Evolutionary conservation across 1,140 invertebrate genomes (phyloP), one percentile per base, ranked within the genome.

Genomic region (Myzus persicae): DNA sequence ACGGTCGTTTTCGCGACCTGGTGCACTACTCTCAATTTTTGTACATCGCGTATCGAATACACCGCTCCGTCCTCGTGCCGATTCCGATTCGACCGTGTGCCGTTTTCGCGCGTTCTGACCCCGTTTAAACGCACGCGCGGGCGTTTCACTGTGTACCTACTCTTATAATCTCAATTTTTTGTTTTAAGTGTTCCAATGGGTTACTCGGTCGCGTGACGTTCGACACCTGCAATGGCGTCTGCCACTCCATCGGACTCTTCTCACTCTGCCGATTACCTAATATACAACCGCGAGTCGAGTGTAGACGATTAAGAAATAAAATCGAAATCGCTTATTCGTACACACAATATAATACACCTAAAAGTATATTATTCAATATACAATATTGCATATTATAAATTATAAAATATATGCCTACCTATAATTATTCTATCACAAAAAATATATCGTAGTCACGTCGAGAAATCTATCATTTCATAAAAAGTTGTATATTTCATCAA

Each of bases 121-220:
- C 85, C n/a, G 84, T 31, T 87, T 18, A 26, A 18, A 44, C 11
- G 26, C 59, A 26, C 40, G 38, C 82, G 36, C 81, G 81, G 81
- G 24, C 38, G 36, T 84, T 84, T 9, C 22, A 42, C 40, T 84
- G 82, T 26, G 84, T 31, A 26, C 42, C 26, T 87, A 87, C 40
- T 87, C 84, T 42, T 18, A 76, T 76, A 87, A 87, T 87, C 84
- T 84, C 59, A 84, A 40, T 84, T 84, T 42, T 87, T 87, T 46
- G 1, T 44, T 40, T 26, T 20, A 31, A 87, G 31, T 42, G 42
- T 76, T 76, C 14, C 59, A 76, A 87, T 44, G 42, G 40, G 40
- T 44, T 46, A 87, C 11, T 26, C 84, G 84, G 82, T 40, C 38
- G 9, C 40, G 40, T 40, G 4, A 1, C 26, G 7, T 42, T 84